Evolutionary conservation across 2,888 invertebrate genomes (phyloP), one percentile per base, ranked within the genome.

Genomic region (Cremastinae sp.): DNA sequence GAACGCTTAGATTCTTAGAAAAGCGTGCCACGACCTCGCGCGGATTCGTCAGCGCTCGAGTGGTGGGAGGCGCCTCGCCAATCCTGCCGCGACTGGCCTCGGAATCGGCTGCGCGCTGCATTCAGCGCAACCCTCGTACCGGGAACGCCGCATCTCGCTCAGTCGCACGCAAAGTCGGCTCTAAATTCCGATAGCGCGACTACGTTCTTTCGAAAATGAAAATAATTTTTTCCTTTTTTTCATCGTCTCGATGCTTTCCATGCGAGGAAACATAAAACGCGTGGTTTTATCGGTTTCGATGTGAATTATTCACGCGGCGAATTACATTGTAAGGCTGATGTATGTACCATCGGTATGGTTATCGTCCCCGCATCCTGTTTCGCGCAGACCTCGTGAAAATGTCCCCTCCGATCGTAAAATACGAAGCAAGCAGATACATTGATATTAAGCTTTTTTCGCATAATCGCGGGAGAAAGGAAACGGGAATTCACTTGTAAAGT

Each of bases 281-380:
- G 41, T 9, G 12, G 12, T n/a, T 12, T 41, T 41, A 12, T 41
- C 12, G 10, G 2, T 41, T 41, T n/a, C 41, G n/a, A 9, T 12
- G 10, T 41, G 9, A n/a, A 41, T 41, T 41, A 41, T 41, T 41
- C 41, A 41, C 12, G 41, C 9, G 8, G 55, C 3, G 55, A 66
- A 55, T 35, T 53, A 65, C 28, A 43, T 55, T 28, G 10, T 51
- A 39, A 18, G 49, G 39, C 43, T 55, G 43, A 55, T 43, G 35
- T 43, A 51, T 66, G 18, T 16, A 18, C 10, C 20, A 14, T 45
- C 7, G 45, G 35, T 56, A 41, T 47, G 49, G 37, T 68, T 68
- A 68, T 68, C 68, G 47, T 68, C 56, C 45, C 47, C 37, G 20
- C 47, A 68, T 56, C 56, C 66, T 47, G 66, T 64, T 64, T 64